Base-by-base conservation (phyloP, 1,140 invertebrate genomes). In the Anastatus disparis region DNA sequence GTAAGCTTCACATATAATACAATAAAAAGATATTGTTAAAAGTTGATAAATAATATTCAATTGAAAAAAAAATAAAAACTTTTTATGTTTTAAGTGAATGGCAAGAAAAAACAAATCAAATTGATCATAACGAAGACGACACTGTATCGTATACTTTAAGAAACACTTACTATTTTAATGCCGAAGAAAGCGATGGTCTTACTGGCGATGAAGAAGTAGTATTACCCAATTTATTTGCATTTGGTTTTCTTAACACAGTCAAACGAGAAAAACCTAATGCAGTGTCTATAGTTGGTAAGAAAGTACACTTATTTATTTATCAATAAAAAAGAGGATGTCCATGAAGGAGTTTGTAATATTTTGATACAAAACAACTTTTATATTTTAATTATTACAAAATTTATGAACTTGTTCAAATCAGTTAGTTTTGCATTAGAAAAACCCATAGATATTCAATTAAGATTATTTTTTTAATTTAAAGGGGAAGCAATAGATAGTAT, bases 1-100 rank as follows among this genome's bases (percentile, higher is more conserved):
- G 93, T 94, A 84, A 90, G 89, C 85, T 22, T 13, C 26, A 2
- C 53, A 2, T 8, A n/a, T 1, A 44, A 15, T 44, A 12, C n/a
- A 10, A 15, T 44, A 35, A 35, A 35, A 44, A 44, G 4, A 6
- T 35, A 35, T 6, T 35, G 4, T 35, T 6, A 35, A 44, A 44
- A 44, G 42, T 44, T 12, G 3, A 48, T 48, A 7, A 6, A 35
- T 10, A 35, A 4, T 10, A 10, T 48, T 22, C 10, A 48, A 17
- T 48, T 6, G 31, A 10, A 6, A 35, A 4, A 10, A 17, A 48
- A 4, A 20, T 17, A 48, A 48, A 9, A 20, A 20, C 17, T 48
- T 48, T n/a, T 17, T 20, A 42, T 26, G 65, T 31, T 44, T 31
- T 17, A 2, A 66, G 63, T 10, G 44, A 53, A 17, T 66, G 63